These are phyloP conservation scores for Anolis apletophallus DNA, from an alignment of 2,797 vertebrate genomes.

Conservation along the genomic window DNA sequence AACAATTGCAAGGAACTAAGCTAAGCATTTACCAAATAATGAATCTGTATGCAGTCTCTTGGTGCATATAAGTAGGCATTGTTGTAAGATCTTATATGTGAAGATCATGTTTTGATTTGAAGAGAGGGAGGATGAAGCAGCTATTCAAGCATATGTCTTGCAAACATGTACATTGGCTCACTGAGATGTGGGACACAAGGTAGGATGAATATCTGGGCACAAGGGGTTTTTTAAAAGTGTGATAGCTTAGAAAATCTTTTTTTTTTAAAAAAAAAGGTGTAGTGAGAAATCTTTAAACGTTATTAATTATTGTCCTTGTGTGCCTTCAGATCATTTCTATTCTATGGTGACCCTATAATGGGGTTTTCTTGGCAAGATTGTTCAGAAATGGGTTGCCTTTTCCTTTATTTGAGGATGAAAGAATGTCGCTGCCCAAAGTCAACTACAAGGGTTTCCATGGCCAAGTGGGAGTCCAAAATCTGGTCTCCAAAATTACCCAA, in stretches of 20 bases:
- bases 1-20: conserved; percentile 18
- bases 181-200: conserved; percentile 47
- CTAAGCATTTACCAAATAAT: conserved; percentile 25
- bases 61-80: background rate
- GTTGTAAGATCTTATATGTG: conserved; percentile 38
- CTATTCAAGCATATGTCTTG: background rate
- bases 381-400: too few species aligned
- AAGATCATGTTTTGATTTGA: conserved; percentile 15
- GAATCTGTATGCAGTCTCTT: conserved; percentile 34
- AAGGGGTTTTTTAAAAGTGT: background rate
- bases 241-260: background rate
- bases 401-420: too few species aligned
- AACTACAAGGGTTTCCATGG: too few species aligned
- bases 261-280: background rate
- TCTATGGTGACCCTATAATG: too few species aligned
- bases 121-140: conserved; percentile 19
- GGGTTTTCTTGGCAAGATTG: too few species aligned
- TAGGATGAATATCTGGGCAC: conserved; percentile 62
- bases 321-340: too few species aligned
- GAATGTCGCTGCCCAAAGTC: too few species aligned
- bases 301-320: background rate
- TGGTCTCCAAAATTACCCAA: too few species aligned
- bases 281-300: background rate
- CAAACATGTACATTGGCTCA: conserved; percentile 36
- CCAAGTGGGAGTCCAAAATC: too few species aligned